Evolutionary conservation across 1,140 invertebrate genomes (phyloP).

Genomic region (Drosophila carrolli): DNA sequence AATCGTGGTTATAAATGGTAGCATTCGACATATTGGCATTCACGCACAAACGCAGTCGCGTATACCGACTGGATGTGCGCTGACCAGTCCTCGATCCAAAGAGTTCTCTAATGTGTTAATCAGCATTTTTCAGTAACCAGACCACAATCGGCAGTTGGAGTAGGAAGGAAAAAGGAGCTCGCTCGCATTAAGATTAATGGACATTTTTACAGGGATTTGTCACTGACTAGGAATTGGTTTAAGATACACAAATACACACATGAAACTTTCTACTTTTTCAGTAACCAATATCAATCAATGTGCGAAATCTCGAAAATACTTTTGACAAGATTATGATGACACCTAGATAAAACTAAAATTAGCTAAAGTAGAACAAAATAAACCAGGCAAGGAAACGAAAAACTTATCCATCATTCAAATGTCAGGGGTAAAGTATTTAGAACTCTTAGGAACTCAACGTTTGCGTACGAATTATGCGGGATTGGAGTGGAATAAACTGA

Average conservation of each 20-base stretch:
- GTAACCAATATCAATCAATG: conserved; percentile 45
- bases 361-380: conserved; percentile 33
- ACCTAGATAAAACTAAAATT: conserved; percentile 58
- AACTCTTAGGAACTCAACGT: conserved; percentile 19
- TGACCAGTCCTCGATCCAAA: conserved; percentile 58
- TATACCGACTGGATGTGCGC: conserved; percentile 13
- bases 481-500: conserved; percentile 1
- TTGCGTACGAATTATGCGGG: conserved; percentile 9
- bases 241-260: conserved; percentile 38
- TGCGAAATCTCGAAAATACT: conserved; percentile 43
- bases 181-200: conserved; percentile 60
- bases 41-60: conserved; percentile 43
- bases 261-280: conserved; percentile 28
- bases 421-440: conserved; percentile 51
- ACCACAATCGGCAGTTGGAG: conserved; percentile 23
- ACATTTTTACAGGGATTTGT: conserved; percentile 57
- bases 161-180: conserved; percentile 22
- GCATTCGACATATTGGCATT: conserved; percentile 83
- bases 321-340: conserved; percentile 50
- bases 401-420: conserved; percentile 58
- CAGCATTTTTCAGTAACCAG: conserved; percentile 81
- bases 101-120: conserved; percentile 79
- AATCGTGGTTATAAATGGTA: conserved; percentile 84
- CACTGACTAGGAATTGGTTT: conserved; percentile 57
- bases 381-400: conserved; percentile 28